Evolutionary conservation across 35 echinoderm and acorn worm species (phyloP), one percentile per base, ranked within the genome.

Genomic region (Lytechinus pictus): DNA sequence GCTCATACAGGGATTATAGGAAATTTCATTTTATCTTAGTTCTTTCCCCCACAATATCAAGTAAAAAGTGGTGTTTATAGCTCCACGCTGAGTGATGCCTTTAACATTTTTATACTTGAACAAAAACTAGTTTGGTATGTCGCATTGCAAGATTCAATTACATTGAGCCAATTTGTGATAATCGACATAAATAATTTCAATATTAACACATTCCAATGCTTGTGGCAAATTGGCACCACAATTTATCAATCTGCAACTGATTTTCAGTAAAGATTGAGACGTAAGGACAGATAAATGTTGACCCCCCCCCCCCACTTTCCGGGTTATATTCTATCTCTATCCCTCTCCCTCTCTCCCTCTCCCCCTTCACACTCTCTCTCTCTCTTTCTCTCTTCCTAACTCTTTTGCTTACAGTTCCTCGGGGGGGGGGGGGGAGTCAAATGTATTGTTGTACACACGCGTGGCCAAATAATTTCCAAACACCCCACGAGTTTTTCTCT

Each of bases 81-180:
- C 33, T 44, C 33, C 33, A 44, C 33, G 55, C 11, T 57, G 11
- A 58, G 56, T 58, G 13, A 13, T 58, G 56, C 66, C 66, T 79
- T 79, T 79, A 79, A 79, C 6, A 29, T 33, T 89, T 4, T 53
- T 19, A 21, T 54, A 54, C 52, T 44, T 44, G 33, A 44, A 44
- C 33, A 44, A 21, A 10, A 90, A 10, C 10, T 52, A 14, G 11
- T 12, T 54, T 4, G 10, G 29, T 24, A 54, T 93, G n/a, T 93
- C 92, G 52, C 53, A 9, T 93, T 93, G 28, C 92, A 93, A 9
- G 54, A 93, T 93, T 93, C 92, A 93, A 93, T 93, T 55, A 93
- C 92, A 57, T 10, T 57, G 10, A 54, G 53, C 54, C 92, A 93
- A 93, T 93, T 93, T 93, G 54, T 27, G 92, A 93, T 93, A 93